Evolutionary conservation across 1,140 invertebrate species (phyloP).

Genomic region (Drosophila melanogaster): DNA sequence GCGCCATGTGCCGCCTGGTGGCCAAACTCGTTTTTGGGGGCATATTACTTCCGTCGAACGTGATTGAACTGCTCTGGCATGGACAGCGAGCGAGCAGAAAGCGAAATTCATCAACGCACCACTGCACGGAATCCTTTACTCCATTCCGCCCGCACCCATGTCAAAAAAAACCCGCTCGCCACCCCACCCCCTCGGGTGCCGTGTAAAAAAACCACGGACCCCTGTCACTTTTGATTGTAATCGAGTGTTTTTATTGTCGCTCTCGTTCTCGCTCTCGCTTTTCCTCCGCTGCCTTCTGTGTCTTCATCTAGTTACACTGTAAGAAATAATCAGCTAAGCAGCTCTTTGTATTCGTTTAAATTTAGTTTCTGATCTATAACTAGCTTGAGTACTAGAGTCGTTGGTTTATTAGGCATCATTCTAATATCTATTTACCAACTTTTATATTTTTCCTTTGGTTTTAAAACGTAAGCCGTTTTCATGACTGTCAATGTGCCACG

Average conservation of each 20-base stretch:
- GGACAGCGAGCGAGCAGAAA: constrained; percentile 23
- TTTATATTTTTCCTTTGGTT: no score
- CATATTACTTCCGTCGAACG: constrained; percentile 73
- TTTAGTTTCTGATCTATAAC: no score
- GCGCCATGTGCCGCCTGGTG: background rate
- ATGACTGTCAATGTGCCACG: background rate
- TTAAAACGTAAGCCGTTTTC: no score
- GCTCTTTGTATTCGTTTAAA: no score
- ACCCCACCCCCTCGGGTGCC: background rate
- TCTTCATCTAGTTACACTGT: constrained; percentile 36
- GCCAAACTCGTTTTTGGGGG: constrained; percentile 55
- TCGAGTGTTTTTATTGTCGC: constrained; percentile 71
- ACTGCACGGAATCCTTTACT: constrained; percentile 5
- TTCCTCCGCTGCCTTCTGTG: background rate
- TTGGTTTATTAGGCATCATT: no score
- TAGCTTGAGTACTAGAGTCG: no score
- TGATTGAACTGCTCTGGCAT: constrained; percentile 55
- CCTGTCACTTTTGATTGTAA: constrained; percentile 82
- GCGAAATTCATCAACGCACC: constrained; percentile 58
- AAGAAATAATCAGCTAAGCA: background rate
- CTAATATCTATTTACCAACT: no score
- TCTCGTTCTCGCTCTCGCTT: constrained; percentile 9
- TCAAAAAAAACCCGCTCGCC: no score
- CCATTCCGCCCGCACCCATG: background rate
- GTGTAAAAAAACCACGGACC: constrained; percentile 29